A percentile compares a stretch with the other conserved stretches of the same genome.
Conservation (phyloP, 2,888 invertebrate genomes). For the Stegophylla sp. region DNA sequence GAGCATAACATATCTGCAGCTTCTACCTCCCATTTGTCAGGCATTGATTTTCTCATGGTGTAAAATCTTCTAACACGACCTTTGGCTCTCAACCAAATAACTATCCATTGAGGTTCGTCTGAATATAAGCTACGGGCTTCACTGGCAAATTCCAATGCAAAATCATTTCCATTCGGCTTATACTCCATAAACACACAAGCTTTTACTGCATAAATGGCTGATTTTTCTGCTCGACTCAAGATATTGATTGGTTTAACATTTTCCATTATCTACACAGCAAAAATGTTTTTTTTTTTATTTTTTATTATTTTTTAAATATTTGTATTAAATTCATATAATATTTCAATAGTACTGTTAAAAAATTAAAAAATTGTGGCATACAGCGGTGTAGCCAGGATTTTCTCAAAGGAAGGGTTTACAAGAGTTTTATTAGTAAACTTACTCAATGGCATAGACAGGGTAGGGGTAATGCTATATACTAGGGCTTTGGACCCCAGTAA, state of each 20-base stretch:
- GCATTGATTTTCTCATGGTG: too few relatives aligned
- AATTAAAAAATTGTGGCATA: too few relatives aligned
- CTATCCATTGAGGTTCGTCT: not conserved
- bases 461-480: too few relatives aligned
- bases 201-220: not conserved
- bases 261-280: not conserved
- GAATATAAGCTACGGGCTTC: not conserved
- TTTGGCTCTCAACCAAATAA: not conserved
- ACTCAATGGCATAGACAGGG: too few relatives aligned
- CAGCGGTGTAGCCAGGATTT: too few relatives aligned
- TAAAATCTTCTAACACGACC: not conserved
- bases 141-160: not conserved
- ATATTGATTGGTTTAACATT: not conserved
- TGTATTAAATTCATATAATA: too few relatives aligned
- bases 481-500: too few relatives aligned
- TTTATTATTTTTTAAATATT: too few relatives aligned
- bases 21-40: not conserved
- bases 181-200: not conserved
- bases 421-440: too few relatives aligned
- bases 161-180: not conserved
- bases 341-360: too few relatives aligned
- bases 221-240: not conserved
- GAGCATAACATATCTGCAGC: not conserved
- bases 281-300: too few relatives aligned
- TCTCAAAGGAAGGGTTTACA: too few relatives aligned